Evolutionary conservation across 2,797 vertebrate species (phyloP), one percentile per base, ranked within the genome.

Genomic region (Gymnothorax javanicus): DNA sequence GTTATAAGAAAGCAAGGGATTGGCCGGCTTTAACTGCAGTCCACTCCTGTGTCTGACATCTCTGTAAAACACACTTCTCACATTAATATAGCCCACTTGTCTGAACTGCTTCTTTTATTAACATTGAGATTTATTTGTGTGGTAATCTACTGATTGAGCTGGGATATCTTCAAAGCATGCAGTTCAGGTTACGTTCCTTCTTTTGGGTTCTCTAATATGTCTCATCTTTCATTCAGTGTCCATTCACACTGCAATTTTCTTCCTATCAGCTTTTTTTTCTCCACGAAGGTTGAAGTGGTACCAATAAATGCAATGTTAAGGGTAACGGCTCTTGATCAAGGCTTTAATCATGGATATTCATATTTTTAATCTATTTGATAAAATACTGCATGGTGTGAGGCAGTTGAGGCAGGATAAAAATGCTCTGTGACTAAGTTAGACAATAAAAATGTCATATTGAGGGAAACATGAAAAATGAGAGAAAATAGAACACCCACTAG

Each of bases 181-280:
- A 81, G 77, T 7, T 9, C 52, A 81, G 77, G 77, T 81, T 81
- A 81, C 20, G 17, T 81, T 50, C 50, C 77, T 81, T 81, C 52
- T 8, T 79, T 81, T 20, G 52, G 77, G 3, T 81, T 23, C 17
- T 15, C 77, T 81, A 20, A 81, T 54, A 81, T 81, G 73, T 77
- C 73, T 50, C 73, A 81, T 81, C 77, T 52, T 9, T 81, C 77
- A 81, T 81, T 81, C 77, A 81, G 7, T 81, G 33, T 23, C 77
- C 77, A 43, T 54, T 1, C 20, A 12, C 77, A 54, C 52, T 23
- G 23, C 77, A 81, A 8, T 9, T 56, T 81, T 81, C 17, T 23
- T 56, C 17, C 12, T 56, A 11, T 20, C 13, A 79, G 20, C 13
- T 7, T 15, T 23, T 81, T 81, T 15, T n/a, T 56, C 23, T 67